Percentiles rank a stretch among this genome's conserved stretches.
Conservation (phyloP, 1,140 invertebrate species). For the Thaumetopoea pityocampa region DNA sequence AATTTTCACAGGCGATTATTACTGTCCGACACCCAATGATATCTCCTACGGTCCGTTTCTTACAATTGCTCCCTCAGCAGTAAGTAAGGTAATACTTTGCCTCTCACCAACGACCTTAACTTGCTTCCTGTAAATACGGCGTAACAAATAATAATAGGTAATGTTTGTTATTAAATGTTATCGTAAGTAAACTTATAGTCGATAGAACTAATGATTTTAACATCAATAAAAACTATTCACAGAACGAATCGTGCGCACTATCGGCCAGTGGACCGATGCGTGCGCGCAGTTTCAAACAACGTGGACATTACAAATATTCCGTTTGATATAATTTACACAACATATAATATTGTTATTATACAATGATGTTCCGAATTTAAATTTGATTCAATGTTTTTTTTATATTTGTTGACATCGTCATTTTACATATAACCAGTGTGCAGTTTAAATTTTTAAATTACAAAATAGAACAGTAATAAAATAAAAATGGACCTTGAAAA, state of each 20-base stretch:
- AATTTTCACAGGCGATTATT: too few relatives aligned
- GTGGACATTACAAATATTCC: conserved; percentile 11
- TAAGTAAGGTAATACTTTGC: too few relatives aligned
- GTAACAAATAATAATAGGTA: too few relatives aligned
- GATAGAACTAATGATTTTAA: conserved; percentile 29
- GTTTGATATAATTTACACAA: conserved; percentile 2
- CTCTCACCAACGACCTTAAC: too few relatives aligned
- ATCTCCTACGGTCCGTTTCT: too few relatives aligned
- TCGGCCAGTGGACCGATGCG: conserved; percentile 24
- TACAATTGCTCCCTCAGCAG: too few relatives aligned
- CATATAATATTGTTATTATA: conserved; percentile 1
- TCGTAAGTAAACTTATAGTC: conserved; percentile 10
- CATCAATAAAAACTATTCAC: conserved; percentile 47
- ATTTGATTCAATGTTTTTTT: conserved; percentile 4
- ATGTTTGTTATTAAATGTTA: conserved; percentile 10
- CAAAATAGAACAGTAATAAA: conserved; percentile 5
- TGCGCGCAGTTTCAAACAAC: conserved; percentile 19
- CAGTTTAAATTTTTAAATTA: not conserved
- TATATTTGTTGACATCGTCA: too few relatives aligned
- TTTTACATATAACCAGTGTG: too few relatives aligned
- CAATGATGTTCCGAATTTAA: not conserved
- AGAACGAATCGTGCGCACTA: conserved; percentile 33
- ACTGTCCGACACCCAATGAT: too few relatives aligned
- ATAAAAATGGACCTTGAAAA: conserved; percentile 60
- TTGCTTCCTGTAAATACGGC: too few relatives aligned